Evolutionary conservation across 2,888 invertebrate genomes (phyloP).

Genomic region (Salpingus planirostris): DNA sequence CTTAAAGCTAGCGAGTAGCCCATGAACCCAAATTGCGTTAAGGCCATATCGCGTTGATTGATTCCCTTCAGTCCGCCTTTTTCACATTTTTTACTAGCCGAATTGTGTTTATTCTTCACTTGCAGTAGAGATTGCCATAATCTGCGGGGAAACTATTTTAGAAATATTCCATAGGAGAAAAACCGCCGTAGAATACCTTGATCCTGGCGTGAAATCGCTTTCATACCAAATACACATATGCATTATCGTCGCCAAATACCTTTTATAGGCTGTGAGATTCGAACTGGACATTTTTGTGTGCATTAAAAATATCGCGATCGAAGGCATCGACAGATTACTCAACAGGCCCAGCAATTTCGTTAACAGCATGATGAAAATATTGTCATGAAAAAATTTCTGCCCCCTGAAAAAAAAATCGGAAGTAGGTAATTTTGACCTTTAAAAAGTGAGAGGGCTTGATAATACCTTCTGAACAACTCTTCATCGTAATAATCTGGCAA

Average conservation of each 20-base stretch:
- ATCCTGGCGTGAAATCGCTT: conserved; percentile 53
- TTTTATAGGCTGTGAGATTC: conserved; percentile 55
- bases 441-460: not conserved
- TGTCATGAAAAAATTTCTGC: conserved; percentile 59
- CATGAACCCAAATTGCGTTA: conserved; percentile 83
- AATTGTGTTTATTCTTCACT: conserved; percentile 59
- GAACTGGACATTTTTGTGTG: conserved; percentile 64
- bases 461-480: conserved; percentile 6
- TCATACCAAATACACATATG: conserved; percentile 76
- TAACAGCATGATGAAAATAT: conserved; percentile 60
- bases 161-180: conserved; percentile 1
- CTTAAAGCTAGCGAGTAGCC: conserved; percentile 61
- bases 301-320: conserved; percentile 61
- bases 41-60: conserved; percentile 73
- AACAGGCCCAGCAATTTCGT: conserved; percentile 71
- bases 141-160: conserved; percentile 40
- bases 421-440: not conserved
- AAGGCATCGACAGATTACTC: conserved; percentile 64
- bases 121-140: conserved; percentile 60
- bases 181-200: conserved; percentile 48
- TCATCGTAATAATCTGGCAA: conserved; percentile 7
- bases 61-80: conserved; percentile 48
- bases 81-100: conserved; percentile 48
- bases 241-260: conserved; percentile 71
- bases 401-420: conserved; percentile 48